Evolutionary conservation across 1,140 invertebrate species (phyloP), one percentile per base, ranked within the genome.

Genomic region (Littorina saxatilis): DNA sequence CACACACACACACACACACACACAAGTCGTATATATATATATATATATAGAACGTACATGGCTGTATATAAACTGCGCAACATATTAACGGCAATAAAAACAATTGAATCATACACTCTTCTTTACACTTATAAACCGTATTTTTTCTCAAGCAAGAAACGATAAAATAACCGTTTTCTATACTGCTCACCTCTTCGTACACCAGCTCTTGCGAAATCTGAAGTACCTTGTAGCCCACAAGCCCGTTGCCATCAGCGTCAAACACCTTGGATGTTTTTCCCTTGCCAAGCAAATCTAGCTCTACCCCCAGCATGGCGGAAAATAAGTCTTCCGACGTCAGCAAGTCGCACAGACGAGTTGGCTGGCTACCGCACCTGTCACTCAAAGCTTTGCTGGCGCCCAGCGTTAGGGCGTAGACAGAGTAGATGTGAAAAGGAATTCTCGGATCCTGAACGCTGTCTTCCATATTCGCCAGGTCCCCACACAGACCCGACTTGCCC

Each of bases 151-250:
- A 50, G 47, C 9, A 50, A 50, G 47, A 20, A 50, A 50, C 9
- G 47, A 20, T 9, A 9, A 50, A 50, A 50, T 50, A 20, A 50
- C 47, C 9, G 20, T 20, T 50, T 50, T 50, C 20, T 50, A 97
- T 97, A 90, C 94, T 97, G 4, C 97, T n/a, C 9, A 63, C 17
- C n/a, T 7, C n/a, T 63, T 63, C 17, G 11, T 13, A 63, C 9
- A 63, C 58, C n/a, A 17, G 7, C 9, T 77, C 74, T 23, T 3
- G 47, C 5, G 20, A 4, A 11, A 79, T 47, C 58, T 79, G 77
- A 9, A 79, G 47, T 15, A 79, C 37, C 40, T 79, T 66, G 37
- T 66, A 79, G 37, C 63, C 77, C 77, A 79, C 77, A 3, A 79
- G 29, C 35, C 77, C 77, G 63, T 79, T 61, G 0, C 77, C 77